Percentiles rank a stretch among this genome's conserved stretches.
phyloP scores from a whole-genome alignment of 92 coral and sea anemone species.

The Palythoa heliodiscus region DNA sequence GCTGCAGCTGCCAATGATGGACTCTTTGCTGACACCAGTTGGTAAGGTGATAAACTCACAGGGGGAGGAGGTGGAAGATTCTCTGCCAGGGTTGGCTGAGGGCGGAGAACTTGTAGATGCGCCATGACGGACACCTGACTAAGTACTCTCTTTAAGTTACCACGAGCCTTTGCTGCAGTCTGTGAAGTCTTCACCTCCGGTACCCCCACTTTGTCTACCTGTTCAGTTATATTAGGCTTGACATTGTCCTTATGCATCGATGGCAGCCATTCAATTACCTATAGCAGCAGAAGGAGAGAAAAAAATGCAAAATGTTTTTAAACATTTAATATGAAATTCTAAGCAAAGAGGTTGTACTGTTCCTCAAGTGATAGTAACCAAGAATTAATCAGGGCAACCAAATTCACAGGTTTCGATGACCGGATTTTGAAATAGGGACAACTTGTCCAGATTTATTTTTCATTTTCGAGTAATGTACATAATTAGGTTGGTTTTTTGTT shows the following conservation, averaged over 20 bases:
- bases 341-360: no score
- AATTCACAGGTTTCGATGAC: no score
- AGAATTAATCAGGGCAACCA: no score
- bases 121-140: slow-evolving; percentile 91
- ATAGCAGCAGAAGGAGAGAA: background rate
- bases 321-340: no score
- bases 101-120: slow-evolving; percentile 85
- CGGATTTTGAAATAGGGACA: no score
- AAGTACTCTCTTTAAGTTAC: slow-evolving; percentile 72
- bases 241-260: slow-evolving; percentile 73
- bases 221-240: slow-evolving; percentile 66
- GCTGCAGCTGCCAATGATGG: slow-evolving; percentile 97
- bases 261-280: slow-evolving; percentile 97
- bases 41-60: slow-evolving; percentile 91
- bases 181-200: slow-evolving; percentile 64
- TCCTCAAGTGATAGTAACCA: no score
- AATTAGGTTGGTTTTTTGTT: no score
- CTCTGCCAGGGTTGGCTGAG: slow-evolving; percentile 71
- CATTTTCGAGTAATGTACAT: no score
- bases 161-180: slow-evolving; percentile 67
- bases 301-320: background rate
- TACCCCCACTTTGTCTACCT: slow-evolving; percentile 64
- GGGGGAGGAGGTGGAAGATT: slow-evolving; percentile 97
- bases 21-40: slow-evolving; percentile 85
- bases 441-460: no score